Conservation (phyloP, 2,888 invertebrate species). For the Cephus pulcher region DNA sequence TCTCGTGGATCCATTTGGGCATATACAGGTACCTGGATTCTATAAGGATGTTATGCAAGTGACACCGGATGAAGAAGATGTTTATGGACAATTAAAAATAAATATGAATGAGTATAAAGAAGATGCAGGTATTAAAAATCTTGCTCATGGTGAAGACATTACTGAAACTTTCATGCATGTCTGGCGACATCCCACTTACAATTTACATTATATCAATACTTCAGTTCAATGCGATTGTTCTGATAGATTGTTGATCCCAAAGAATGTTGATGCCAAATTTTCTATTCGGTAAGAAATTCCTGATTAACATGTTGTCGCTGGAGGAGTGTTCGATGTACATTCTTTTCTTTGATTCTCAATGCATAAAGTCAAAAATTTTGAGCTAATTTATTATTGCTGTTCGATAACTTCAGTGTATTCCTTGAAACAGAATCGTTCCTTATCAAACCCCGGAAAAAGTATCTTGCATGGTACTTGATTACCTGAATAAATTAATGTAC, state of each 20-base stretch:
- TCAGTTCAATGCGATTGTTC: slow-evolving; percentile 18
- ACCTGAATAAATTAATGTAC: slow-evolving; percentile 27
- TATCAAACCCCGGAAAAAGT: slow-evolving; percentile 32
- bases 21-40: slow-evolving; percentile 63
- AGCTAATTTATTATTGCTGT: not conserved
- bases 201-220: slow-evolving; percentile 36
- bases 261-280: slow-evolving; percentile 35
- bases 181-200: slow-evolving; percentile 59
- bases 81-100: slow-evolving; percentile 49
- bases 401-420: not conserved
- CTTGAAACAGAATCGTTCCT: slow-evolving; percentile 33
- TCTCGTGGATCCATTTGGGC: slow-evolving; percentile 53
- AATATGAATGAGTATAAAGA: slow-evolving; percentile 32
- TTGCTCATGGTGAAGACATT: slow-evolving; percentile 27
- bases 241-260: slow-evolving; percentile 34
- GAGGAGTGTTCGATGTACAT: not conserved
- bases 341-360: not conserved
- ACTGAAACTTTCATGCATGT: slow-evolving; percentile 60
- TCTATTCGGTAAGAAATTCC: slow-evolving; percentile 37
- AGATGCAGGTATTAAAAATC: slow-evolving; percentile 29
- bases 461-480: slow-evolving; percentile 24
- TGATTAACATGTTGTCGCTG: not conserved
- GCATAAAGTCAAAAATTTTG: no score
- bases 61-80: slow-evolving; percentile 67
- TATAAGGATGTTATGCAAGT: slow-evolving; percentile 63